phyloP scores from a whole-genome alignment of 2,888 invertebrate genomes.

The Cantharis nigra region DNA sequence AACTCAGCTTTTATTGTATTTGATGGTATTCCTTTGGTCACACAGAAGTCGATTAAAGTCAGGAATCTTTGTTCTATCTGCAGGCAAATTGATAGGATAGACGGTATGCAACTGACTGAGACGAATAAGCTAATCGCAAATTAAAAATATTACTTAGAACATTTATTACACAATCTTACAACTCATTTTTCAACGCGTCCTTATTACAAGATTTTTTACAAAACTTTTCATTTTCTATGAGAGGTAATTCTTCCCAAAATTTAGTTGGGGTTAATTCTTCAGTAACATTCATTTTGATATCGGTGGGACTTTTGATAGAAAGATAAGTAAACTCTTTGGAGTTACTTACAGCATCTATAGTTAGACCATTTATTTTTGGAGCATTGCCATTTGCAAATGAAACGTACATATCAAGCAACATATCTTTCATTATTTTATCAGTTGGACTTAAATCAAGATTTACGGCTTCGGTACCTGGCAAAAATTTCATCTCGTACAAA shows the following conservation, averaged over 20 bases:
- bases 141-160: no score
- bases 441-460: background rate
- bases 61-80: no score
- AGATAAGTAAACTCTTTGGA: slow-evolving; percentile 2
- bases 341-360: background rate
- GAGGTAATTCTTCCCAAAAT: slow-evolving; percentile 10
- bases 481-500: background rate
- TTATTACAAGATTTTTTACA: background rate
- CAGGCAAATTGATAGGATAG: no score
- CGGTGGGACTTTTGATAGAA: background rate
- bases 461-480: no score
- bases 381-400: background rate
- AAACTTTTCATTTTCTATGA: slow-evolving; percentile 8
- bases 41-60: no score
- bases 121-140: no score
- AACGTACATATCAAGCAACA: slow-evolving; percentile 3
- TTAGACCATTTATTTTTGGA: background rate
- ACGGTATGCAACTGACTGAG: no score
- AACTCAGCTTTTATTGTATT: no score
- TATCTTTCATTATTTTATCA: slow-evolving; percentile 3
- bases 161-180: background rate
- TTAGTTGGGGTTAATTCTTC: background rate
- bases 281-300: background rate
- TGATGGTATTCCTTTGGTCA: no score
- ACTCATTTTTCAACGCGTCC: background rate